Base-by-base conservation (phyloP, 1,140 invertebrate species). In the Drosophila insularis region DNA sequence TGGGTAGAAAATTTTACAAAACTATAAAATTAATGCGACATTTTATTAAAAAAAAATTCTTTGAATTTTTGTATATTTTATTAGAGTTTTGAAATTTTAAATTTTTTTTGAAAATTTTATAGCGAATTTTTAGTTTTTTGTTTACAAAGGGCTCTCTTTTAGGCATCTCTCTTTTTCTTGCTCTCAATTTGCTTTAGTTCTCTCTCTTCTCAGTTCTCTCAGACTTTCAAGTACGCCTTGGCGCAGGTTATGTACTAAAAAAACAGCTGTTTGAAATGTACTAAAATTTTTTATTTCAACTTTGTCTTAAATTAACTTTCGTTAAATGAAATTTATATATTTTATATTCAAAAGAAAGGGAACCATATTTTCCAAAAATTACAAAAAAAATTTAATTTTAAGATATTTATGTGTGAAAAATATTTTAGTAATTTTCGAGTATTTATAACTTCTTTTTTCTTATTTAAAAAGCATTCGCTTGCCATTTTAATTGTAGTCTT, bases 61-160 rank as follows among this genome's bases (percentile, higher is more conserved):
- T 46, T 8, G 4, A 14, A 14, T 14, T 56, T 27, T 37, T 13
- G 8, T 13, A 13, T 1, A 37, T 37, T 37, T 37, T 37, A n/a
- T 37, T 13, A 35, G 2, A 1, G 10, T 11, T 56, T 8, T n/a
- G 2, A 14, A 21, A 40, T 39, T 37, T 32, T 53, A 17, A 8
- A 21, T 23, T 1, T 6, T 21, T 31, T 60, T 27, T 35, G 40
- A 13, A 62, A 14, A 27, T 27, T 69, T 86, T 86, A 82, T 87
- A 39, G 82, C 82, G 73, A 37, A 19, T 7, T 43, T 31, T 1
- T 60, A 62, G 55, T 53, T 58, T 17, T 71, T 82, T 86, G 81
- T 86, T 86, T 86, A 86, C 81, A 82, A 79, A 79, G 68, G 74
- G 64, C 66, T 63, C 19, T 2, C 13, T 13, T 62, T 55, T 37